Conservation (phyloP, 2,797 vertebrate genomes). For the Alca torda region DNA sequence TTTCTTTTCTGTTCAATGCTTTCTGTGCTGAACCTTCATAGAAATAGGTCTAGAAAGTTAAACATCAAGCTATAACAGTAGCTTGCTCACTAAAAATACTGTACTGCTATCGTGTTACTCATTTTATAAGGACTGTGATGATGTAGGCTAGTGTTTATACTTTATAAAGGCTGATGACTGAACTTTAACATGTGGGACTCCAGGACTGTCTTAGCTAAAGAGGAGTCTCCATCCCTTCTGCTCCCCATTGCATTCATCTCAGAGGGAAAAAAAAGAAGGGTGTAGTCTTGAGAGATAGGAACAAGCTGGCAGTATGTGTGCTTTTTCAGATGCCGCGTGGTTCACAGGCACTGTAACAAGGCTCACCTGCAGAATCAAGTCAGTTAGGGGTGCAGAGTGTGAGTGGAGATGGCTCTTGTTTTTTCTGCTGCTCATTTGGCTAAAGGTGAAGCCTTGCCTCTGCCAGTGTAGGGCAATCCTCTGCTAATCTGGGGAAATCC, state of each 20-base stretch:
- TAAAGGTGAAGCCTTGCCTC: constrained; percentile 15
- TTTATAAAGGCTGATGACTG: not conserved
- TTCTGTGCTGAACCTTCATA: not conserved
- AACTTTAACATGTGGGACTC: not conserved
- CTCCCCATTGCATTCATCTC: not conserved
- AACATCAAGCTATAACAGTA: not conserved
- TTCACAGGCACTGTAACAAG: not conserved
- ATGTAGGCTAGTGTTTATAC: not conserved
- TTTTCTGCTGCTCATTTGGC: not conserved
- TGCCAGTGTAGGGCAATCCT: not conserved
- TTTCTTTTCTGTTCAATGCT: not conserved
- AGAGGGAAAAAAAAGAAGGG: too few species aligned
- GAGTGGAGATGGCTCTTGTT: not conserved
- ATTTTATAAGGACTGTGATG: not conserved
- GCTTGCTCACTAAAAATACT: not conserved
- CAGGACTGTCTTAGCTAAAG: not conserved
- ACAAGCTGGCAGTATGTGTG: not conserved
- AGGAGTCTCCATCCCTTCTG: not conserved
- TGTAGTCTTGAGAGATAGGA: not conserved
- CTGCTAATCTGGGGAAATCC: constrained; percentile 42
- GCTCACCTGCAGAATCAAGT: not conserved
- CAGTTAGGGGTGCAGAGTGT: not conserved
- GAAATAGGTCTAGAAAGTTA: not conserved
- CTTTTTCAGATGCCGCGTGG: not conserved
- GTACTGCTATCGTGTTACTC: not conserved